Evolutionary conservation across 2,797 vertebrate species (phyloP).

Genomic region (Danionella dracula): DNA sequence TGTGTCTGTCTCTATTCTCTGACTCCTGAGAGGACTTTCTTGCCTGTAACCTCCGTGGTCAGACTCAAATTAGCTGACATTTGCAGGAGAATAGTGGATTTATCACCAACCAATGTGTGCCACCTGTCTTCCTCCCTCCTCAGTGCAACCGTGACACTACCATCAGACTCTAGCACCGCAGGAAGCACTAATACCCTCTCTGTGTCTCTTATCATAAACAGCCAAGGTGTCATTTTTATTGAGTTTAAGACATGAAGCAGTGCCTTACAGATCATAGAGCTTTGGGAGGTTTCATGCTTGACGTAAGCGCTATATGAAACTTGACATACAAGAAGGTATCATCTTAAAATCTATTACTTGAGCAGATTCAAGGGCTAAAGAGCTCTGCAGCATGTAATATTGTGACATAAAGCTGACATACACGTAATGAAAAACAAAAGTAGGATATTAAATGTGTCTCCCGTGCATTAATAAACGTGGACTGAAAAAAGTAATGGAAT

Average conservation of each 20-base stretch:
- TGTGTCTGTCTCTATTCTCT: constrained; percentile 14
- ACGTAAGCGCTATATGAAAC: constrained; percentile 17
- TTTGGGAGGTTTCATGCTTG: constrained; percentile 20
- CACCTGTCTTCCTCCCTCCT: constrained; percentile 50
- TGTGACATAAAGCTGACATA: constrained; percentile 19
- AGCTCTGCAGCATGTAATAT: constrained; percentile 36
- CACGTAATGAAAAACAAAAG: constrained; percentile 46
- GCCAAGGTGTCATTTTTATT: constrained; percentile 41
- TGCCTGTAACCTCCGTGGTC: constrained; percentile 46
- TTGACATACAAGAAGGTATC: constrained; percentile 31
- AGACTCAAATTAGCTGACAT: constrained; percentile 55
- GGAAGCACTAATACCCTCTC: constrained; percentile 12
- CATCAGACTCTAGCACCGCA: constrained; percentile 10
- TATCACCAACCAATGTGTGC: constrained; percentile 48
- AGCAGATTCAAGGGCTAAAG: constrained; percentile 17
- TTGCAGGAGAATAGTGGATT: constrained; percentile 50
- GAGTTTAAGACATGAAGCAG: constrained; percentile 28
- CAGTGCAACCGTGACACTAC: neutral
- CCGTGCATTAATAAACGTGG: constrained; percentile 47
- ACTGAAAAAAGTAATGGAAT: constrained; percentile 41
- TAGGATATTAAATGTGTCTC: constrained; percentile 34
- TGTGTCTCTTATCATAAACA: constrained; percentile 39
- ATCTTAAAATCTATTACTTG: constrained; percentile 38
- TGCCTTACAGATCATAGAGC: constrained; percentile 19
- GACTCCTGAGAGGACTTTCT: constrained; percentile 38